Evolutionary conservation across 2,797 vertebrate genomes (phyloP), one percentile per base, ranked within the genome.

Genomic region (Australoheros facetus): DNA sequence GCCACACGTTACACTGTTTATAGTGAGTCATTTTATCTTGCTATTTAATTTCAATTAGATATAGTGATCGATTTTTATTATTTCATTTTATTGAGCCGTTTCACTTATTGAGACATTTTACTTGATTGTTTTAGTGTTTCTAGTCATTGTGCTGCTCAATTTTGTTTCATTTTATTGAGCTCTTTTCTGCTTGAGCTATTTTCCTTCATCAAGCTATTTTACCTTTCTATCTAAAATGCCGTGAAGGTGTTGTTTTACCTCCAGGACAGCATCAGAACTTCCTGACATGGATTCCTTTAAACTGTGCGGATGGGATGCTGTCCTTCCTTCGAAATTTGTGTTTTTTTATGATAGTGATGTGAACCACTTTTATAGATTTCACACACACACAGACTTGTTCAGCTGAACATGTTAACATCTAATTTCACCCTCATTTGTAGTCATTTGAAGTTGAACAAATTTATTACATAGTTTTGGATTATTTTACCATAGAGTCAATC

Each of bases 41-140:
- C 26, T 2, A 1, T 32, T 69, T 53, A 30, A 30, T 69, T 69
- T 45, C 26, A 51, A 53, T 69, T 53, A 69, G 45, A 53, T 1
- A 4, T 7, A 32, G 45, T 28, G 45, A 53, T 51, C 42, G 13
- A 48, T 51, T 69, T 69, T 69, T 53, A 30, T 69, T 69, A 26
- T 51, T 69, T 69, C 12, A 69, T 69, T 69, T 69, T 53, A 69
- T 69, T 69, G 64, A 69, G 64, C 64, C 30, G 16, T 53, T 69
- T 51, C 17, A 69, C 26, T 69, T 48, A 69, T 69, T 2, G 45
- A 69, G 45, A 26, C 45, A 30, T 69, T 69, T 69, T 51, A 51
- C 51, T 69, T 69, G 13, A 53, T 69, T 30, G 17, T 10, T 28
- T 53, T 66, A 66, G 28, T 69, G 30, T 69, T 51, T 30, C 42